Conservation (phyloP, 1,140 invertebrate genomes). For the Glossosoma conforme region DNA sequence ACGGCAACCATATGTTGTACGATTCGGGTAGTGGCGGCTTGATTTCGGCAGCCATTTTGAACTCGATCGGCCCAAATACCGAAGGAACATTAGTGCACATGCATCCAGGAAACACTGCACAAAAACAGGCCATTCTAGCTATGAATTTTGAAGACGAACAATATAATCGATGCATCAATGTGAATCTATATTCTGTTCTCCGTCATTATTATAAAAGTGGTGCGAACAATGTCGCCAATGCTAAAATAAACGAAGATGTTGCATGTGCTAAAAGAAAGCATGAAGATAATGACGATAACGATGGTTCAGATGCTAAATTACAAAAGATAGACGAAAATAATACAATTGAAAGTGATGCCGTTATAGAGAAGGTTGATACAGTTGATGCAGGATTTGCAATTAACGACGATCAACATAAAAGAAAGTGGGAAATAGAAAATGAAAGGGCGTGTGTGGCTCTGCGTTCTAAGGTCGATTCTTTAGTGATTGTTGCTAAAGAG, state of each 20-base stretch:
- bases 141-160: slow-evolving; percentile 72
- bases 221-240: slow-evolving; percentile 31
- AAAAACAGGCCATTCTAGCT: slow-evolving; percentile 69
- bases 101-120: slow-evolving; percentile 72
- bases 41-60: slow-evolving; percentile 73
- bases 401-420: slow-evolving; percentile 28
- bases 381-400: slow-evolving; percentile 3
- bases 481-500: slow-evolving; percentile 77
- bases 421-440: slow-evolving; percentile 63
- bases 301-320: neutral
- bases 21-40: slow-evolving; percentile 83
- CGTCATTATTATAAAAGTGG: slow-evolving; percentile 56
- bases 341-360: slow-evolving; percentile 32
- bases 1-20: slow-evolving; percentile 77
- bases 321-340: slow-evolving; percentile 17
- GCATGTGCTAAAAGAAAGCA: slow-evolving; percentile 31
- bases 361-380: slow-evolving; percentile 12
- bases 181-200: slow-evolving; percentile 69
- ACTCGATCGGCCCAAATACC: slow-evolving; percentile 60
- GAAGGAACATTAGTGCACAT: slow-evolving; percentile 66
- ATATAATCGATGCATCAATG: slow-evolving; percentile 58
- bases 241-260: slow-evolving; percentile 24
- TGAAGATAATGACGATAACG: slow-evolving; percentile 16
- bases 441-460: slow-evolving; percentile 55
- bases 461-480: slow-evolving; percentile 63